Conservation (phyloP, 2,113 vertebrate species). For the Castor canadensis region DNA sequence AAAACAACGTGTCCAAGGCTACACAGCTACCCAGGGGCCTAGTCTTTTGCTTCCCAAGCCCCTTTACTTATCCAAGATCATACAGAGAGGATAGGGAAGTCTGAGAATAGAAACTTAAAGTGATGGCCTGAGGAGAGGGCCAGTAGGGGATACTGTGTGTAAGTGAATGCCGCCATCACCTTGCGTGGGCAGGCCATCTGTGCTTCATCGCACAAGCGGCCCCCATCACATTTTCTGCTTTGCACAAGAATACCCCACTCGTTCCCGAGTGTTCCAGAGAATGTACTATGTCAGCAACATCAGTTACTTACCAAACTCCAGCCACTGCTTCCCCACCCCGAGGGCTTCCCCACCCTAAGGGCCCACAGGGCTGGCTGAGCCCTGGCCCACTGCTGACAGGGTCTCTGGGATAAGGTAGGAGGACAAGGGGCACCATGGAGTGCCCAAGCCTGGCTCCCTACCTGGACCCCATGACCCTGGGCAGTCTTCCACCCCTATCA, state of each 20-base stretch:
- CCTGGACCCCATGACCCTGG: background rate
- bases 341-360: too few relatives aligned
- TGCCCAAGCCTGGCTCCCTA: background rate
- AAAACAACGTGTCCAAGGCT: background rate
- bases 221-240: background rate
- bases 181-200: background rate
- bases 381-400: background rate
- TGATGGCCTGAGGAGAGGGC: background rate
- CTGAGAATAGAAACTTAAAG: too few relatives aligned
- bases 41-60: background rate
- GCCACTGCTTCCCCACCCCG: fast-evolving
- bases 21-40: background rate
- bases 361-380: background rate
- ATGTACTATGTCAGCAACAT: background rate
- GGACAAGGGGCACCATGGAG: background rate
- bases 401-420: background rate
- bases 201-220: too few relatives aligned
- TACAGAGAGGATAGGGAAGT: background rate
- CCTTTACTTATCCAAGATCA: background rate
- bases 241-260: too few relatives aligned
- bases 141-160: background rate
- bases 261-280: background rate
- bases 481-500: background rate
- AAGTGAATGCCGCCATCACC: background rate
- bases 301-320: background rate